Evolutionary conservation across 2,113 vertebrate genomes (phyloP), one percentile per base, ranked within the genome.

Genomic region (Illadopsis cleaveri): DNA sequence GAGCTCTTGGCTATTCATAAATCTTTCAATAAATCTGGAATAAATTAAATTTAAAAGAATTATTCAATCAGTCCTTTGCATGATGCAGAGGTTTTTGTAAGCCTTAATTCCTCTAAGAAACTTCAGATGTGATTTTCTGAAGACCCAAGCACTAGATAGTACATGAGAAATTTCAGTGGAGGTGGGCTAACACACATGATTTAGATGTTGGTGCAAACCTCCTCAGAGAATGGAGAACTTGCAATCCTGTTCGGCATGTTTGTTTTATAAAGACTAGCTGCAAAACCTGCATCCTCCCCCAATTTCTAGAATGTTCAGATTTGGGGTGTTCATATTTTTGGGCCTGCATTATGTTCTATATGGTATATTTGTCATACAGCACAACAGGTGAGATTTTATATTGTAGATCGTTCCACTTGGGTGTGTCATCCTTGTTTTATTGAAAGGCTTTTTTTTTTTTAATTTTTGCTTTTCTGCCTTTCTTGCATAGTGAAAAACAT

Each of bases 401-500:
- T 62, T 87, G 82, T 90, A 80, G 86, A 92, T 90, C 65, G 84
- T 95, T 88, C 45, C 85, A 20, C 45, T 57, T 73, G 30, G 14
- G 38, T 56, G 45, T 92, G 69, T 94, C 56, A 15, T 71, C 33
- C 23, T 78, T 69, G 31, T 88, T 47, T 90, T 92, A 16, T 64
- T 95, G 30, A 95, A 94, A 89, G 70, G n/a, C 31, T 7, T 25
- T 33, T 95, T 44, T 94, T 95, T 40, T 94, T 94, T 51, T 25
- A 70, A 70, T 92, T 95, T 88, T 96, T 73, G 23, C 1, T 20
- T 61, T 89, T 80, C 53, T 93, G 28, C 47, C 66, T 93, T 86
- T 77, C 82, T 95, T 94, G 79, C 87, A 35, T 82, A 86, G 53
- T 58, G 53, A 93, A 93, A 93, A 94, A 76, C 47, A 86, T 94